These are phyloP conservation scores for rabbit (Oryctolagus cuniculus) DNA, from an alignment of 2,113 vertebrate species.

Conservation along the genomic window DNA sequence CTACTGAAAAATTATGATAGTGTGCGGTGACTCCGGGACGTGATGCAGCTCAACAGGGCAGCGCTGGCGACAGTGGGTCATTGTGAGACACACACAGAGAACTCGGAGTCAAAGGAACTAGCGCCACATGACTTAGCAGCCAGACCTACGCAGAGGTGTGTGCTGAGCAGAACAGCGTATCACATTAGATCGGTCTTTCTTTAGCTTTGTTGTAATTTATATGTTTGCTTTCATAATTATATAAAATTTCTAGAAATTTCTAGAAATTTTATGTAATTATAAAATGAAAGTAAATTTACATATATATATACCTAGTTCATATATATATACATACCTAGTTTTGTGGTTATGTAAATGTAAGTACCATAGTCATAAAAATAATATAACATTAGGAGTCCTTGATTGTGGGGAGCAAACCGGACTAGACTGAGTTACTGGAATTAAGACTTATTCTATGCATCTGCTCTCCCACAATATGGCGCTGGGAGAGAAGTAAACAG, in stretches of 20 bases:
- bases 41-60: conserved; percentile 25
- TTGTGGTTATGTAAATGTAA: neutral
- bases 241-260: neutral
- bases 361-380: conserved; percentile 7
- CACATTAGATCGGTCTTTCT: neutral
- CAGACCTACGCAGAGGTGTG: neutral
- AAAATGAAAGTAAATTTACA: neutral
- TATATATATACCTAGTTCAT: neutral
- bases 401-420: no score
- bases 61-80: neutral
- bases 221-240: conserved; percentile 10
- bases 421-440: no score
- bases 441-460: no score
- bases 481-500: no score
- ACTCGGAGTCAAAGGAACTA: neutral
- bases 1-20: neutral
- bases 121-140: neutral
- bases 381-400: neutral
- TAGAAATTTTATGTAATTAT: neutral
- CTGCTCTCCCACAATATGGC: no score
- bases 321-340: neutral
- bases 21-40: neutral
- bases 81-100: neutral
- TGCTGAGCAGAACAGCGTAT: neutral
- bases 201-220: neutral